Evolutionary conservation across 2,888 invertebrate species (phyloP).

Genomic region (Brenthis daphne): DNA sequence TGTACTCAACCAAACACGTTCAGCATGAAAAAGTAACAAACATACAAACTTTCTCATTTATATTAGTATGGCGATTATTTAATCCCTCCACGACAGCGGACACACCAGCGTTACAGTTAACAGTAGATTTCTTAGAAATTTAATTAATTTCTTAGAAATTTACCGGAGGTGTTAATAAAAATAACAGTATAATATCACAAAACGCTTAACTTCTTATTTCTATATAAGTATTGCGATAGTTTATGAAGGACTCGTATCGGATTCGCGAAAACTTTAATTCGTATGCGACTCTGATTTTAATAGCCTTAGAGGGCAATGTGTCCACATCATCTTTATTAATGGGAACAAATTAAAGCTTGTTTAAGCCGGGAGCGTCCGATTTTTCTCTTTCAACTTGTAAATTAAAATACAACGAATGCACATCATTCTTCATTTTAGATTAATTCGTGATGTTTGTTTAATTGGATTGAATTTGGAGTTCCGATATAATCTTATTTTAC

Average conservation of each 20-base stretch:
- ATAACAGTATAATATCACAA: not conserved
- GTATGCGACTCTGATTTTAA: constrained; percentile 47
- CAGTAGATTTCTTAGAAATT: no score
- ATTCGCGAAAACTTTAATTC: constrained; percentile 42
- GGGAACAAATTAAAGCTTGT: constrained; percentile 72
- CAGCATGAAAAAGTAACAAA: no score
- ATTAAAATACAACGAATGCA: constrained; percentile 70
- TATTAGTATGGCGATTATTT: no score
- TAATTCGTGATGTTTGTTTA: constrained; percentile 27
- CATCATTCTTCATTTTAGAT: constrained; percentile 25
- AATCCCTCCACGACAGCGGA: no score
- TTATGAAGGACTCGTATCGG: constrained; percentile 42
- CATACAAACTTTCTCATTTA: no score
- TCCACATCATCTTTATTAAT: constrained; percentile 75
- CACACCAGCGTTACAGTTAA: no score
- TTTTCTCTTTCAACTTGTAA: constrained; percentile 70
- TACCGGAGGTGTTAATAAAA: no score
- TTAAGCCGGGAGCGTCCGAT: constrained; percentile 56
- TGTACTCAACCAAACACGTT: no score
- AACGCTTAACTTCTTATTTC: constrained; percentile 3
- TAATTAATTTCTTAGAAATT: no score
- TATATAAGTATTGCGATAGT: constrained; percentile 39
- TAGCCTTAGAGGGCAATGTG: constrained; percentile 54
- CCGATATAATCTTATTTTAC: not conserved
- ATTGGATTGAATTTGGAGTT: constrained; percentile 5